These are phyloP conservation scores for Enoplosus armatus DNA, from an alignment of 2,797 vertebrate genomes.

Conservation along the genomic window DNA sequence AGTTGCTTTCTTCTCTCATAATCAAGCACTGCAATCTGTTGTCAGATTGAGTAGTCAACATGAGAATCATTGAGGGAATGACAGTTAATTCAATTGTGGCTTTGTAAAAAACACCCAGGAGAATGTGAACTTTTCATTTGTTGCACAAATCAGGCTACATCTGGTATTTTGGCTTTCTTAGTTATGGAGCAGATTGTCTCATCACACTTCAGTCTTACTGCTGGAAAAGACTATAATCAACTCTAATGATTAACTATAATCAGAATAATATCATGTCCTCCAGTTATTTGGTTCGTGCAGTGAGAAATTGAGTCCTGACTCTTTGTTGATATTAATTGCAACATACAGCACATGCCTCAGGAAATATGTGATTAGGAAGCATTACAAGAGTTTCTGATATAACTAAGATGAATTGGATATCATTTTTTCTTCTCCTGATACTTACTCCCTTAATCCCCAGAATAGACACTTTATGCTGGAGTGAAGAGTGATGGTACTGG, in stretches of 20 bases:
- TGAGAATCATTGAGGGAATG: constrained; percentile 7
- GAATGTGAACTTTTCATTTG: constrained; percentile 11
- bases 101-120: constrained; percentile 31
- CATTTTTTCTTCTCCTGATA: constrained; percentile 77
- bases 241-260: constrained; percentile 15
- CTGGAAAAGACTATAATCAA: constrained; percentile 24
- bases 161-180: constrained; percentile 18
- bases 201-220: background rate
- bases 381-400: constrained; percentile 55
- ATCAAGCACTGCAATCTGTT: constrained; percentile 15
- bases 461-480: constrained; percentile 83
- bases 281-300: constrained; percentile 28
- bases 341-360: constrained; percentile 43
- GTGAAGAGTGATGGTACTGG: constrained; percentile 87
- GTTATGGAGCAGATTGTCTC: constrained; percentile 23
- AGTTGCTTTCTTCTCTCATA: background rate
- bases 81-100: constrained; percentile 16
- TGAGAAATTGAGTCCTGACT: constrained; percentile 56
- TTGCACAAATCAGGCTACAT: constrained; percentile 8
- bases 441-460: constrained; percentile 79
- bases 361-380: constrained; percentile 65
- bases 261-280: constrained; percentile 23
- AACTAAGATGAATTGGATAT: constrained; percentile 82
- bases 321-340: constrained; percentile 67
- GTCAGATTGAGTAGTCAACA: background rate